A percentile compares a stretch with the other conserved stretches of the same genome.
phyloP scores from a whole-genome alignment of 2,888 invertebrate genomes.

The Miltochrista miniata region DNA sequence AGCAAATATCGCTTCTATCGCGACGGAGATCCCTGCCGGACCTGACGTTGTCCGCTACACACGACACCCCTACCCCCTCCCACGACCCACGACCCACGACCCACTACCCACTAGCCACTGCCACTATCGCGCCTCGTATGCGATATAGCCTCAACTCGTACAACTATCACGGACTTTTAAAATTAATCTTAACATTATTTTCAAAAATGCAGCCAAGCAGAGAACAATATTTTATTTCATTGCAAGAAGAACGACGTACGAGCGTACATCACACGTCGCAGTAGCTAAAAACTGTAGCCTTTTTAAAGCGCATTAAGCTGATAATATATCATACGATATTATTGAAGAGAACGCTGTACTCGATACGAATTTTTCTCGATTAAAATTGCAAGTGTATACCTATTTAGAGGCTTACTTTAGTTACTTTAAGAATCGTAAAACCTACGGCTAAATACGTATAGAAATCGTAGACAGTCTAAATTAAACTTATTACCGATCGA shows the following conservation, averaged over 20 bases:
- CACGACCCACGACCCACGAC: no score
- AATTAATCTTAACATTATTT: conserved; percentile 33
- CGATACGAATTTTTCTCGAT: conserved; percentile 37
- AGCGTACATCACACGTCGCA: conserved; percentile 24
- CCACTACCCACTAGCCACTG: conserved; percentile 5
- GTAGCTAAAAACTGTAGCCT: conserved; percentile 7
- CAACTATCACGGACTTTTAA: conserved; percentile 37
- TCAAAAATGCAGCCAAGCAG: conserved; percentile 43
- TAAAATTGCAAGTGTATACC: conserved; percentile 42
- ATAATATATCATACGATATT: conserved; percentile 42
- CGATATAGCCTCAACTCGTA: conserved; percentile 50
- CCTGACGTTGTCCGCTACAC: conserved; percentile 67
- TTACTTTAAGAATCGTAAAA: conserved; percentile 59
- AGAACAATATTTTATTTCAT: conserved; percentile 44
- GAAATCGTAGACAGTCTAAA: conserved; percentile 60
- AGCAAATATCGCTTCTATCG: conserved; percentile 49
- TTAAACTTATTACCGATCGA: conserved; percentile 65
- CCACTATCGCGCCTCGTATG: conserved; percentile 43
- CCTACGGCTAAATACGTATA: conserved; percentile 72
- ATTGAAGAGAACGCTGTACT: conserved; percentile 42
- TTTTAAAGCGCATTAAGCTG: conserved; percentile 28
- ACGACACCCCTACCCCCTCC: conserved; percentile 25
- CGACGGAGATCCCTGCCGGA: conserved; percentile 75
- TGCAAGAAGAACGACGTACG: conserved; percentile 45
- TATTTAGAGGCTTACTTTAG: conserved; percentile 51